Conservation (phyloP, 2,113 vertebrate species). For the Chloroceryle aenea region DNA sequence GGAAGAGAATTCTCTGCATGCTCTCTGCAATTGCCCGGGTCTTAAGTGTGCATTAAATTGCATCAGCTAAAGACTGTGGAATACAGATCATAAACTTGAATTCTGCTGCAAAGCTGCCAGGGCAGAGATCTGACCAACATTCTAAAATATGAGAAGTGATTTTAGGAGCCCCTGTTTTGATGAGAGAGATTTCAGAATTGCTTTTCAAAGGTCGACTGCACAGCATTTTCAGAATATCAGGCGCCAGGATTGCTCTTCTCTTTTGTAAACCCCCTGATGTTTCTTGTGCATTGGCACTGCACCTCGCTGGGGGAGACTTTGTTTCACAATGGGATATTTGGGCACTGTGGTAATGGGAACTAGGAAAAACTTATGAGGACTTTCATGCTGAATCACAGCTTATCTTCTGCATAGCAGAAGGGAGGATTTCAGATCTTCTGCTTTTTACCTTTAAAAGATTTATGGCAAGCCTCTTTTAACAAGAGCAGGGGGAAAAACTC, state of each 20-base stretch:
- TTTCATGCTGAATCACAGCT: slow-evolving; percentile 10
- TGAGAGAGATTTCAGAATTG: not conserved
- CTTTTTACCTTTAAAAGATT: not conserved
- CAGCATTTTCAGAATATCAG: not conserved
- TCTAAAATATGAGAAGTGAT: slow-evolving; percentile 1
- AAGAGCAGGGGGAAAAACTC: not conserved
- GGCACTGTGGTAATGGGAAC: slow-evolving; percentile 20
- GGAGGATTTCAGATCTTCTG: not conserved
- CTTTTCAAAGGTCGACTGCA: slow-evolving; percentile 38
- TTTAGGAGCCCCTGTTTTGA: slow-evolving; percentile 31
- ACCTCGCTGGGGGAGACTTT: slow-evolving; percentile 37
- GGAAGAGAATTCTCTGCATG: not conserved
- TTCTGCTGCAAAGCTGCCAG: not conserved
- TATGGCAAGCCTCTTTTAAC: not conserved
- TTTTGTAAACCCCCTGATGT: slow-evolving; percentile 54
- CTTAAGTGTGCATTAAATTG: not conserved
- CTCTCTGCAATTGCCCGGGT: not conserved
- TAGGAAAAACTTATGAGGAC: not conserved
- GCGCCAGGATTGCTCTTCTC: slow-evolving; percentile 37
- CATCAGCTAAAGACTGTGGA: not conserved
- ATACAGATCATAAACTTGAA: not conserved
- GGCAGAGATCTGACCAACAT: not conserved
- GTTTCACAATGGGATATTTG: slow-evolving; percentile 55
- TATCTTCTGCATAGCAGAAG: slow-evolving; percentile 16
- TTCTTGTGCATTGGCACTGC: slow-evolving; percentile 13